A percentile compares a stretch with the other conserved stretches of the same genome.
These are phyloP conservation scores for Tragelaphus strepsiceros DNA, from an alignment of 2,113 vertebrate species.

Conservation along the genomic window DNA sequence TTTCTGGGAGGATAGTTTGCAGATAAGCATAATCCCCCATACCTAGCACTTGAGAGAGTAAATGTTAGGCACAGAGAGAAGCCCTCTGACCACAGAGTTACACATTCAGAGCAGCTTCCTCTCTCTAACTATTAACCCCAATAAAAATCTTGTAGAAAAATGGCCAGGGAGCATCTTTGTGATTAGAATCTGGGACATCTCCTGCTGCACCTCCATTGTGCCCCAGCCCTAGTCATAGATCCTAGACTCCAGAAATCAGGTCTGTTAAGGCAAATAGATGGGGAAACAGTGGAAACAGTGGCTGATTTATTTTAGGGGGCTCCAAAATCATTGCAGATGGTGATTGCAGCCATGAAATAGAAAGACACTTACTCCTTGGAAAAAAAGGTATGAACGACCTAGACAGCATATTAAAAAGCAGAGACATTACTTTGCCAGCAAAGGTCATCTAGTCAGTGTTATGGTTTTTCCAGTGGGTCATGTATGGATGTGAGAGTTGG, in stretches of 20 bases:
- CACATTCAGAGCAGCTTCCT: background rate
- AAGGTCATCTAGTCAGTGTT: fast-evolving
- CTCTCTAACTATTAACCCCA: background rate
- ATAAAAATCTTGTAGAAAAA: background rate
- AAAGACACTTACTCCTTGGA: background rate
- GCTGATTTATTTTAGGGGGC: background rate
- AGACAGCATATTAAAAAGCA: background rate
- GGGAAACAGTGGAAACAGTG: background rate
- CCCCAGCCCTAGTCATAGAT: background rate
- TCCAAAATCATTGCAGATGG: background rate
- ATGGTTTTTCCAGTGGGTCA: background rate
- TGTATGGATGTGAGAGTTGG: background rate
- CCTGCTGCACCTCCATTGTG: background rate
- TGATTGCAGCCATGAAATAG: background rate
- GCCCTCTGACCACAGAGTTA: background rate
- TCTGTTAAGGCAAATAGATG: background rate
- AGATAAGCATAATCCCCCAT: background rate
- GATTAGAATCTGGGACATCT: background rate
- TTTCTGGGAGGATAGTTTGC: background rate
- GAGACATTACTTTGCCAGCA: background rate
- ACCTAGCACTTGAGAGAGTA: background rate
- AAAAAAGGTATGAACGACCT: background rate
- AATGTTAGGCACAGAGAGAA: background rate
- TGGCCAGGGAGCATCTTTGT: background rate
- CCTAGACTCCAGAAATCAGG: background rate